Conservation (phyloP, 2,797 vertebrate species). For the Sebastiscus albofasciatus region DNA sequence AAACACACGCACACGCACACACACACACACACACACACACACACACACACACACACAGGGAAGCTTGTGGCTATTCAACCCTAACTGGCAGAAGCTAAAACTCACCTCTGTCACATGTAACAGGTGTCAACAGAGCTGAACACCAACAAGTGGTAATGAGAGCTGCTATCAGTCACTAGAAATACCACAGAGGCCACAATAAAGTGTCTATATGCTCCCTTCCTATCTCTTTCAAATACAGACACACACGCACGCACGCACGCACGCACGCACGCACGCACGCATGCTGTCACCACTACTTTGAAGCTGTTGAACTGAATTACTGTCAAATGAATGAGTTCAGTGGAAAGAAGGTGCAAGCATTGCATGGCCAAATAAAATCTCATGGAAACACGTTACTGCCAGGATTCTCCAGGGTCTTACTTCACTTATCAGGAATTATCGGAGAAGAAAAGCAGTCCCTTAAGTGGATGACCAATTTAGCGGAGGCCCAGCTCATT, state of each 20-base stretch:
- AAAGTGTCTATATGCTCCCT: background rate
- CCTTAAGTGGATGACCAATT: conserved; percentile 8
- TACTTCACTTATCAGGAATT: conserved; percentile 50
- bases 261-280: background rate
- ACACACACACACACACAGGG: background rate
- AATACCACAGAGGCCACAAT: conserved; percentile 3
- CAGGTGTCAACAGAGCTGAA: conserved; percentile 38
- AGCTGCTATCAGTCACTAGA: conserved; percentile 11
- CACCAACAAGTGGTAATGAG: conserved; percentile 40
- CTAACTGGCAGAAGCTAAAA: conserved; percentile 1
- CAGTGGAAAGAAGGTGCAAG: conserved; percentile 31
- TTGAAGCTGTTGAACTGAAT: conserved; percentile 27
- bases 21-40: background rate
- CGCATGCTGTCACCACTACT: background rate
- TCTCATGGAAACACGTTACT: conserved; percentile 33
- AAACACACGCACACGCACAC: background rate
- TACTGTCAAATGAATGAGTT: conserved; percentile 27
- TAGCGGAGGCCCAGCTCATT: background rate
- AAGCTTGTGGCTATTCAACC: conserved; percentile 11
- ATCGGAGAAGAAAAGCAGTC: conserved; percentile 5
- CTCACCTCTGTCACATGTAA: conserved; percentile 19
- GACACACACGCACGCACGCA: background rate
- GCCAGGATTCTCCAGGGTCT: conserved; percentile 30
- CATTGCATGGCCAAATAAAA: conserved; percentile 4
- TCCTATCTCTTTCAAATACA: background rate